phyloP scores from a whole-genome alignment of 2,797 vertebrate species.

The Enoplosus armatus region DNA sequence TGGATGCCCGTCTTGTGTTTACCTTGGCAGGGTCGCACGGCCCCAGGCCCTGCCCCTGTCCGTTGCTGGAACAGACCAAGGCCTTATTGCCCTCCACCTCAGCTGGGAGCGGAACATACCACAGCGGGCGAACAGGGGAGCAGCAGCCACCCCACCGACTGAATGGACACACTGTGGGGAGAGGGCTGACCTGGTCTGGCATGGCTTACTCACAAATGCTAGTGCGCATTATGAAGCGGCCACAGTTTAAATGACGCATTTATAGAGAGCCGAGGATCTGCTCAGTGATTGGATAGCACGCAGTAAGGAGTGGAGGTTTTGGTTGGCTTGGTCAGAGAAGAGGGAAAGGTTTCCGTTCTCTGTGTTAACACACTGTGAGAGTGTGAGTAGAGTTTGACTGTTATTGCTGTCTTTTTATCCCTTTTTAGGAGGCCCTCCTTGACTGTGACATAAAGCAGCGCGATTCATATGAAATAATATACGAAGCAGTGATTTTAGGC shows the following conservation, averaged over 20 bases:
- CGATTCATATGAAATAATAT: not conserved
- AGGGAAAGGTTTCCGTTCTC: slow-evolving; percentile 6
- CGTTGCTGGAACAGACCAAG: slow-evolving; percentile 78
- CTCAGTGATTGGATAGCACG: slow-evolving; percentile 36
- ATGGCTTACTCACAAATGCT: slow-evolving; percentile 59
- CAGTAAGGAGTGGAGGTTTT: slow-evolving; percentile 18
- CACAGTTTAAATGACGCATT: slow-evolving; percentile 74
- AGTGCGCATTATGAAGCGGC: slow-evolving; percentile 52
- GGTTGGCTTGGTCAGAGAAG: slow-evolving; percentile 17
- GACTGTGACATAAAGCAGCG: not conserved
- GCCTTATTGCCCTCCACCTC: slow-evolving; percentile 80
- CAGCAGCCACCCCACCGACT: slow-evolving; percentile 68
- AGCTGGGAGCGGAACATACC: slow-evolving; percentile 80
- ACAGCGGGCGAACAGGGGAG: slow-evolving; percentile 69
- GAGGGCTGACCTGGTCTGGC: slow-evolving; percentile 48
- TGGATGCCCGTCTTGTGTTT: slow-evolving; percentile 81
- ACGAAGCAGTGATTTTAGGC: not conserved
- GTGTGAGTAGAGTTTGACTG: slow-evolving; percentile 14
- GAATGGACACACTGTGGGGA: slow-evolving; percentile 81
- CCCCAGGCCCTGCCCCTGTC: slow-evolving; percentile 64
- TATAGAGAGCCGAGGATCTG: slow-evolving; percentile 39
- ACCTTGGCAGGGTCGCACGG: slow-evolving; percentile 80
- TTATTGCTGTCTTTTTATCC: not conserved
- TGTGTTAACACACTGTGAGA: slow-evolving; percentile 34
- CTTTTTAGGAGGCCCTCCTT: not conserved